Percentiles rank a stretch among this genome's conserved stretches.
phyloP scores from a whole-genome alignment of 1,140 invertebrate genomes.

The Cotesia chilonis region DNA sequence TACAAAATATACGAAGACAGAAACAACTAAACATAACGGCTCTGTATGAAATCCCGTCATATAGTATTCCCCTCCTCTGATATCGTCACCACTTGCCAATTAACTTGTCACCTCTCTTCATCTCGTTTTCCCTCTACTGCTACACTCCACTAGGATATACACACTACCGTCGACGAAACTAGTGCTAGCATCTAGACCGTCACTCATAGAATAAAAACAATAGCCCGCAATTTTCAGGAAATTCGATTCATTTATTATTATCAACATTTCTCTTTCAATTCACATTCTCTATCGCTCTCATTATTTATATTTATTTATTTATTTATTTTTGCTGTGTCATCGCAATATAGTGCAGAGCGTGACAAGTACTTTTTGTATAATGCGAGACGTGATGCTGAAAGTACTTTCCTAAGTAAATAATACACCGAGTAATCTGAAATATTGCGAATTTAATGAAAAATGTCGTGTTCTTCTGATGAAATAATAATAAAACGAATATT shows the following conservation, averaged over 20 bases:
- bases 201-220: constrained; percentile 6
- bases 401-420: constrained; percentile 15
- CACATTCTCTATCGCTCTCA: not conserved
- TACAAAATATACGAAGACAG: constrained; percentile 3
- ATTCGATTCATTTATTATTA: constrained; percentile 38
- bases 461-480: not conserved
- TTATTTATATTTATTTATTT: not conserved
- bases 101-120: constrained; percentile 33
- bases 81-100: constrained; percentile 27
- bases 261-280: constrained; percentile 26
- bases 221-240: constrained; percentile 22
- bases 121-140: not conserved
- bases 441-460: not conserved
- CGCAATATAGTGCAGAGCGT: constrained; percentile 8
- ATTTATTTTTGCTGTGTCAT: constrained; percentile 24
- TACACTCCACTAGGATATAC: not conserved
- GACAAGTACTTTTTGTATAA: constrained; percentile 24
- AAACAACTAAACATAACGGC: not conserved
- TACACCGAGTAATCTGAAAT: constrained; percentile 9
- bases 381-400: not conserved
- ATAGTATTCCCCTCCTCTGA: not conserved
- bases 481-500: not conserved
- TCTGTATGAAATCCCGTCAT: constrained; percentile 19
- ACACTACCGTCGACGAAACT: no score
- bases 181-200: no score